These are phyloP conservation scores for Piliocolobus tephrosceles DNA, from an alignment of 2,113 vertebrate species.

Conservation along the genomic window DNA sequence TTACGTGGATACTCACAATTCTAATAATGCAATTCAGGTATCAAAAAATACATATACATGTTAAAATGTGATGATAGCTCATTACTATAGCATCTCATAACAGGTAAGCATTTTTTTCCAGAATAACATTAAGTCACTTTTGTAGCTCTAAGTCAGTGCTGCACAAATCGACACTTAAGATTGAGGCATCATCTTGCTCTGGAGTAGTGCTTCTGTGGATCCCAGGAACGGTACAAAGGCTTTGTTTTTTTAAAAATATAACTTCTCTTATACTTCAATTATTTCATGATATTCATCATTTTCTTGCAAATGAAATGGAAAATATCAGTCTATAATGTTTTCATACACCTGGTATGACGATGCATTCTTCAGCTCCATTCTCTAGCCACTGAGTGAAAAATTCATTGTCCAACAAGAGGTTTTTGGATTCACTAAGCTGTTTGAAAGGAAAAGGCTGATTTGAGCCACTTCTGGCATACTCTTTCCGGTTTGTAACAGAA, in stretches of 20 bases:
- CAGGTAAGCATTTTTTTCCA: constrained; percentile 32
- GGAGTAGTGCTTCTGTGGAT: constrained; percentile 79
- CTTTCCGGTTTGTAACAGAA: constrained; percentile 85
- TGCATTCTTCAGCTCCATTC: constrained; percentile 84
- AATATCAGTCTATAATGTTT: constrained; percentile 82
- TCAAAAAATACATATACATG: constrained; percentile 63
- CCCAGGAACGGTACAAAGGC: constrained; percentile 77
- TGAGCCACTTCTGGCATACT: constrained; percentile 88
- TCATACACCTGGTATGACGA: constrained; percentile 86
- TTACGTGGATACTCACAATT: constrained; percentile 53
- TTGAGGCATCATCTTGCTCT: constrained; percentile 86
- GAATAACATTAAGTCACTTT: constrained; percentile 71
- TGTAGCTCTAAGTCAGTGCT: constrained; percentile 77
- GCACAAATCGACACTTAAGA: constrained; percentile 81
- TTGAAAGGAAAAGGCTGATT: constrained; percentile 87
- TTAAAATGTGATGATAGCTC: constrained; percentile 58
- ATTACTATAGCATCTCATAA: constrained; percentile 47
- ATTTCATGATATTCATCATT: constrained; percentile 73
- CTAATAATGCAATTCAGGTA: constrained; percentile 54
- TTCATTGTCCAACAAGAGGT: constrained; percentile 89
- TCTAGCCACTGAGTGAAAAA: constrained; percentile 86
- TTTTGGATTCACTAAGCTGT: constrained; percentile 94
- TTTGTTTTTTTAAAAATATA: constrained; percentile 76
- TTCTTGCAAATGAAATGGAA: constrained; percentile 84
- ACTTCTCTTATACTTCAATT: constrained; percentile 78